Conservation (phyloP, 2,888 invertebrate genomes). For the Microdon myrmicae region DNA sequence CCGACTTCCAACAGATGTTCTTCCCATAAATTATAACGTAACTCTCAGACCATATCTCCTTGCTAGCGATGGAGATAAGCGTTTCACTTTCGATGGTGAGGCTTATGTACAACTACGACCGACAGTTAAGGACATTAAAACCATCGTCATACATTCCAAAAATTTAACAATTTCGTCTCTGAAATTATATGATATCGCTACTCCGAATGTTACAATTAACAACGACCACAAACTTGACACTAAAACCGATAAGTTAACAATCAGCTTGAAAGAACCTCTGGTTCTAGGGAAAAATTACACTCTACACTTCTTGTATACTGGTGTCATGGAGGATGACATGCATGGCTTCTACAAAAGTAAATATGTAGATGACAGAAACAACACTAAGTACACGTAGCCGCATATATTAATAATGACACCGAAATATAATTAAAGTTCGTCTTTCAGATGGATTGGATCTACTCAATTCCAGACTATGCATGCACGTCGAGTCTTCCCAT, state of each 20-base stretch:
- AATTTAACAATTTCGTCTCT: conserved; percentile 59
- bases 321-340: conserved; percentile 69
- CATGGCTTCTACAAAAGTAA: conserved; percentile 69
- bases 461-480: conserved; percentile 78
- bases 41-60: conserved; percentile 69
- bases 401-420: not conserved
- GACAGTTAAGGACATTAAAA: conserved; percentile 58
- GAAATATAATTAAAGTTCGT: too few relatives aligned
- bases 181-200: conserved; percentile 54
- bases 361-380: conserved; percentile 62
- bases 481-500: conserved; percentile 79
- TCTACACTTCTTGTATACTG: conserved; percentile 68
- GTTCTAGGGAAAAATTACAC: conserved; percentile 63
- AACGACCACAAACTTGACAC: conserved; percentile 44
- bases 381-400: conserved; percentile 62
- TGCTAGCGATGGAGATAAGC: conserved; percentile 54
- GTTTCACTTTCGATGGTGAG: conserved; percentile 64
- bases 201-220: conserved; percentile 50
- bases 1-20: conserved; percentile 61
- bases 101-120: conserved; percentile 68
- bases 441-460: conserved; percentile 71
- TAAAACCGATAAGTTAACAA: conserved; percentile 66
- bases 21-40: conserved; percentile 70
- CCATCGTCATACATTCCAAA: conserved; percentile 69
- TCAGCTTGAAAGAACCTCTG: conserved; percentile 63